Base-by-base conservation (phyloP, 2,113 vertebrate genomes). In the Brachirus orientalis region DNA sequence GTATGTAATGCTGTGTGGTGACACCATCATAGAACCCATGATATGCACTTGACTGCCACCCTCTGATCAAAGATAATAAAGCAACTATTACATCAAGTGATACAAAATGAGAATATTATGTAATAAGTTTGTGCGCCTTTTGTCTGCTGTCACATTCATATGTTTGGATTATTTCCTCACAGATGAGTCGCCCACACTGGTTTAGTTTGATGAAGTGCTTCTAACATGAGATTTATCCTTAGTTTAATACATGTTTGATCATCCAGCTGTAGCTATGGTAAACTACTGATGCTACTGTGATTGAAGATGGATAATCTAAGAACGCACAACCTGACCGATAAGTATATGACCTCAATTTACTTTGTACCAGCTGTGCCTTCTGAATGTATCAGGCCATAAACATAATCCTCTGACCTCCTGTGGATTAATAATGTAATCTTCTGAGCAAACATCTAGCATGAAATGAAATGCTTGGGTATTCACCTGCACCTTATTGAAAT, bases 371-470 rank as follows among this genome's bases (percentile, higher is more conserved):
- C 65, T 80, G 80, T 66, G 65, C 64, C 67, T 60, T 68, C 76
- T 17, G 45, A 64, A 62, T 72, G 66, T 36, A 68, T 45, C 20
- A 19, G 33, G 75, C 65, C 72, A 61, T 67, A 81, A 79, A 58
- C 46, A 13, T 88, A 88, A 86, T 86, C 85, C 85, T 59, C 56
- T 7, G 22, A 75, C 17, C 64, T 81, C 50, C 28, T 18, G 20
- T 89, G 82, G 84, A 88, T 82, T 88, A 86, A 79, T 82, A 78
- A 77, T 76, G 75, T 82, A 82, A 91, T 87, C 84, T 81, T 84
- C 65, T 45, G 47, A 44, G 72, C 85, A 83, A 89, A 81, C 82
- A 69, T 55, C 10, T 54, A 59, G 65, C 46, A 17, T 73, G n/a
- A 75, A 83, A 87, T 88, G 63, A 88, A 86, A 74, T 63, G 62